A percentile compares a stretch with the other conserved stretches of the same genome.
phyloP scores from a whole-genome alignment of 2,888 invertebrate species.

The Himalopsyche japonica region DNA sequence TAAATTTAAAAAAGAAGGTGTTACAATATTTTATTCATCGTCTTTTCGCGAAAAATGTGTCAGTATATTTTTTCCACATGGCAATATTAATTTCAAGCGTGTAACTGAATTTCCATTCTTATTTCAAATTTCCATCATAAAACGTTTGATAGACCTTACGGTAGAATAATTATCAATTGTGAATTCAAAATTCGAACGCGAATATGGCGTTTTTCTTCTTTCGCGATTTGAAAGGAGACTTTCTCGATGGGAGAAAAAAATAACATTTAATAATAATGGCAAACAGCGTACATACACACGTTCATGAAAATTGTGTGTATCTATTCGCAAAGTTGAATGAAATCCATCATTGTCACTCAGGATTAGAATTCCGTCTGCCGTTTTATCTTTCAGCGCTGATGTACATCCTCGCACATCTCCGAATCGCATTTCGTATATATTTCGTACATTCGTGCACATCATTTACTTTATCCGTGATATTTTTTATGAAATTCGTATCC shows the following conservation, averaged over 20 bases:
- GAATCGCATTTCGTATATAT: neutral
- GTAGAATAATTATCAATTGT: too few relatives aligned
- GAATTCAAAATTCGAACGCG: too few relatives aligned
- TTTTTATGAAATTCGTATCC: neutral
- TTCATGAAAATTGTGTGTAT: neutral
- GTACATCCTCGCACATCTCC: neutral
- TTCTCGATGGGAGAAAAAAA: neutral
- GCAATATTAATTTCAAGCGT: too few relatives aligned
- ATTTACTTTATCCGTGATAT: neutral
- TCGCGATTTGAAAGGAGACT: neutral
- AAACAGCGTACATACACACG: neutral
- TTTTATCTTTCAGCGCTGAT: neutral
- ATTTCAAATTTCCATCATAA: too few relatives aligned
- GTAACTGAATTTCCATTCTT: too few relatives aligned
- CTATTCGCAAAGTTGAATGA: neutral
- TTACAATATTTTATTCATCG: too few relatives aligned
- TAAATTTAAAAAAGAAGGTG: too few relatives aligned
- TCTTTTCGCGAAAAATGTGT: too few relatives aligned
- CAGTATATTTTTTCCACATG: too few relatives aligned
- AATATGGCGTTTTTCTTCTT: neutral
- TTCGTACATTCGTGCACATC: neutral
- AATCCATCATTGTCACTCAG: slow-evolving; percentile 24
- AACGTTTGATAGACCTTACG: too few relatives aligned
- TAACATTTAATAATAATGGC: neutral
- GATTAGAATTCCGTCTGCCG: slow-evolving; percentile 9